Base-by-base conservation (phyloP, 35 echinoderm and acorn worm genomes). In the Eucidaris tribuloides region DNA sequence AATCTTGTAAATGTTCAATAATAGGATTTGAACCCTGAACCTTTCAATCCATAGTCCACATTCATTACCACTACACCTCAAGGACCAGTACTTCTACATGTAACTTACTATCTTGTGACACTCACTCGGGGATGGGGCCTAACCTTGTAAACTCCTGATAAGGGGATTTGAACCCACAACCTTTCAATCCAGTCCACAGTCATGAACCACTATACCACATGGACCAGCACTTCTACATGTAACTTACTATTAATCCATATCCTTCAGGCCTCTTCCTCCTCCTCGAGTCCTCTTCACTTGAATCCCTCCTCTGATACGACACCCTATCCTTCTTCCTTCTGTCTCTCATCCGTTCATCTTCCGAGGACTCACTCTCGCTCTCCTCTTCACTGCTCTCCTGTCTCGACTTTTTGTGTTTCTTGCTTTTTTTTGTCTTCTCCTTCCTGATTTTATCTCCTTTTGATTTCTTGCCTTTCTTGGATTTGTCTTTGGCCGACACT, bases 381-480 rank as follows among this genome's bases (percentile, higher is more conserved):
- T 85, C 82, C 48, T 60, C 79, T 15, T 84, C 61, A 31, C 78
- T 88, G 7, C 70, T 79, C 6, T 70, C 62, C 19, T 65, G 50
- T 35, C 71, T 54, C 29, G 86, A 89, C 71, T 74, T 95, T 58
- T 85, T 94, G 13, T 89, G 79, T 84, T 89, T 95, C 66, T 85
- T 94, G 13, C 85, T 65, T 84, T 89, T 88, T 62, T 45, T 77
- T 50, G 46, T 88, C 62, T 83, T 82, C 63, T 80, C 66, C 48
- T 91, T 86, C 82, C 79, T 76, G 25, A 68, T 80, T 45, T 90
- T 94, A 32, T 78, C 82, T 52, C 88, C 83, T 43, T 84, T 82
- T 18, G 50, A 38, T 52, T 91, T 85, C 62, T 91, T 87, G 22
- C 68, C 79, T 61, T 82, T 87, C 79, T 89, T 89, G 68, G 68